A percentile compares a stretch with the other conserved stretches of the same genome.
phyloP scores from a whole-genome alignment of 2,888 invertebrate species.

The Plebejus argus region DNA sequence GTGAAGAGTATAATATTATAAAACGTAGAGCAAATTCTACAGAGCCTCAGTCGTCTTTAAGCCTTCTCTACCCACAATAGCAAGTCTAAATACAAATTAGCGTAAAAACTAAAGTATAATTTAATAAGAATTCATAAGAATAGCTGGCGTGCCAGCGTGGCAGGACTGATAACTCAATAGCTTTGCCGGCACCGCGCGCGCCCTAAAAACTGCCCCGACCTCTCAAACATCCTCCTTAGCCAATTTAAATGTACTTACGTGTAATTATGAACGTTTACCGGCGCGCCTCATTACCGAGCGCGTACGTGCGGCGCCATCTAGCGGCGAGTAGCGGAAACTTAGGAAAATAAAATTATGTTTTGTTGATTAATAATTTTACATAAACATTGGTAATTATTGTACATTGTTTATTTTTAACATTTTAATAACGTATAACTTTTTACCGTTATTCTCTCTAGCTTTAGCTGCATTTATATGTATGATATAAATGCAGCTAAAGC shows the following conservation, averaged over 20 bases:
- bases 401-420: no score
- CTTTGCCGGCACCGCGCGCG: slow-evolving; percentile 15
- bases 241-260: slow-evolving; percentile 52
- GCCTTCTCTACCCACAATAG: neutral
- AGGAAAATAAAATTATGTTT: neutral
- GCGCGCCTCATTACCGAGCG: slow-evolving; percentile 39
- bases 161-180: slow-evolving; percentile 29
- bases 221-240: slow-evolving; percentile 45
- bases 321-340: slow-evolving; percentile 54
- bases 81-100: slow-evolving; percentile 14
- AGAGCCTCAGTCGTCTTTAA: neutral
- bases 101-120: slow-evolving; percentile 20
- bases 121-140: slow-evolving; percentile 27
- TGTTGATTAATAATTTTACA: neutral
- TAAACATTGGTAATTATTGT: no score
- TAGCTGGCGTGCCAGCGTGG: neutral
- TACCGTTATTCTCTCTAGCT: no score
- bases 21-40: neutral
- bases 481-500: no score
- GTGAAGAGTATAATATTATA: no score
- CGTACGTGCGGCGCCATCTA: slow-evolving; percentile 59
- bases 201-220: slow-evolving; percentile 41
- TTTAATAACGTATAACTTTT: no score
- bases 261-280: slow-evolving; percentile 58
- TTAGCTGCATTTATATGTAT: no score